Evolutionary conservation across 2,113 vertebrate genomes (phyloP).

Genomic region (Ceuthmochares aereus): DNA sequence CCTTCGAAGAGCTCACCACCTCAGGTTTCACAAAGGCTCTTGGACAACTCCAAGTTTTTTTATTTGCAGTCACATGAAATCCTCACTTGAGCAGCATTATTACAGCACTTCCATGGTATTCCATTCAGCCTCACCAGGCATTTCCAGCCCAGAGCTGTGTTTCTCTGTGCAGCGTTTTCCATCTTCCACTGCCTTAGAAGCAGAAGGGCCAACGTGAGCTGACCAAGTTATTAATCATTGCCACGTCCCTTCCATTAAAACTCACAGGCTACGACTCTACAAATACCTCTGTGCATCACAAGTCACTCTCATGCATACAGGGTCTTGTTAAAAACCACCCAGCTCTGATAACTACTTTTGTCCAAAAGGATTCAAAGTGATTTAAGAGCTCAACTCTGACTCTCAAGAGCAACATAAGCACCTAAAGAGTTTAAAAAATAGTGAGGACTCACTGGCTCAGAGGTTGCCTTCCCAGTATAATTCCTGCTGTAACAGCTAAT

Average conservation of each 20-base stretch:
- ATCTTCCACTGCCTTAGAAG: neutral
- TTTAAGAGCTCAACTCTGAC: slow-evolving; percentile 43
- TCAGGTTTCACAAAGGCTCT: neutral
- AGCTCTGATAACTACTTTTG: slow-evolving; percentile 13
- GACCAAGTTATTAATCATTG: slow-evolving; percentile 49
- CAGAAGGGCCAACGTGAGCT: neutral
- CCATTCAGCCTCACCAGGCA: neutral
- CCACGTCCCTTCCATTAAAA: slow-evolving; percentile 9
- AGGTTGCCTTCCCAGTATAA: neutral
- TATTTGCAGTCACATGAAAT: neutral
- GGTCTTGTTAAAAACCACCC: slow-evolving; percentile 12
- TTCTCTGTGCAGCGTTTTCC: neutral
- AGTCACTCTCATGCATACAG: neutral
- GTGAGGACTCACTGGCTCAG: neutral
- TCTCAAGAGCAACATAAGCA: slow-evolving; percentile 38
- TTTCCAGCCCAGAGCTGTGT: neutral
- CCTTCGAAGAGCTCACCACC: neutral
- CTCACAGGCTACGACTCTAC: neutral
- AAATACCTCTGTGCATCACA: neutral
- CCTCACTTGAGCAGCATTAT: neutral
- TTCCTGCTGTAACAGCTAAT: neutral
- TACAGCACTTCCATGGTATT: fast-evolving
- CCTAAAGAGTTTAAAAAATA: slow-evolving; percentile 49
- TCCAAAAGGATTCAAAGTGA: slow-evolving; percentile 41
- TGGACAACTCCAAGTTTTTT: neutral